Evolutionary conservation across 2,113 vertebrate species (phyloP), one percentile per base, ranked within the genome.

Genomic region (Nyctereutes procyonoides): DNA sequence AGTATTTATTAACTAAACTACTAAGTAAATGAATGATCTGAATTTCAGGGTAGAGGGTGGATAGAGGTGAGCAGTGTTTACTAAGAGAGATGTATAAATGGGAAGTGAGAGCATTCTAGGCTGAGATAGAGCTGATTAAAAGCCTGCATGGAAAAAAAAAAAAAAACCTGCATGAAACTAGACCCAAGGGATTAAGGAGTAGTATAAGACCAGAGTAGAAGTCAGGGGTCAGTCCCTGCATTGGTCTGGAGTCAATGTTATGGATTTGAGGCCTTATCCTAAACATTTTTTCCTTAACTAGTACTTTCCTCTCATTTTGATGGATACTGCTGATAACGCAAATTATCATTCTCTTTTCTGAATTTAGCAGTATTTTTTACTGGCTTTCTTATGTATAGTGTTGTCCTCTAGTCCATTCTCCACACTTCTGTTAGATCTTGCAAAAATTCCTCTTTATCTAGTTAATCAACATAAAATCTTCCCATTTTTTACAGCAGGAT

Each of bases 401-500:
- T 92, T 76, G 48, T 22, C 30, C 9, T 92, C n/a, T 62, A 28
- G n/a, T 26, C 58, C 15, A 80, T 55, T 62, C 32, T 88, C 38
- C 51, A 67, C 6, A 85, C 14, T 84, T 79, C 30, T 62, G 1
- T 88, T 89, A 85, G n/a, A 62, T 92, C 63, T 96, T 92, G 62
- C 38, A 63, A 76, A 60, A 80, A 94, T 74, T 22, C n/a, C 16
- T 26, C 71, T 96, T 83, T 79, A 69, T 55, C 17, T 94, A 90
- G 19, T 74, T 90, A 28, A 86, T 48, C 28, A 55, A 55, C 51
- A 88, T 84, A 48, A 95, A 97, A 95, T 56, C 24, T 85, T 86
- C 35, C 24, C 35, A 9, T 62, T 91, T 76, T 88, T 93, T 96
- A 53, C 3, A 79, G 32, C 19, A 84, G 26, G 4, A 0, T 85